Evolutionary conservation across 2,888 invertebrate genomes (phyloP), one percentile per base, ranked within the genome.

Genomic region (Biston betularia): DNA sequence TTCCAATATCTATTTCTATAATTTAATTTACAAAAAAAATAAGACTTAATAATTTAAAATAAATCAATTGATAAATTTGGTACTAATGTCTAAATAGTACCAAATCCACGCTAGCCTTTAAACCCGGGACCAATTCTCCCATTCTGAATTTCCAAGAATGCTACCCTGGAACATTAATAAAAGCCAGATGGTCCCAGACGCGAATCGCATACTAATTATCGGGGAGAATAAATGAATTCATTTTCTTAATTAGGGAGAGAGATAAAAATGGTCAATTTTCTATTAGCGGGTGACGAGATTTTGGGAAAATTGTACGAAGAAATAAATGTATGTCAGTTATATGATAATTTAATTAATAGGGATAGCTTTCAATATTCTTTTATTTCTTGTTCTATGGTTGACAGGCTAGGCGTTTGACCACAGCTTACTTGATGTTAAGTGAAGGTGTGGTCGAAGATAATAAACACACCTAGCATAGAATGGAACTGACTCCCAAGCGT

Each of bases 201-300:
- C 75, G 79, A 68, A 82, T 79, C 85, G 89, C 86, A 90, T 89
- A 89, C 87, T 90, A 89, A 90, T 90, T 89, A 85, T 86, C 79
- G 82, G 81, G 55, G 70, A 78, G 83, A 85, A 86, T 86, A 86
- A 87, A 83, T 80, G 82, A 86, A 86, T 85, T 83, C 83, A 87
- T 87, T 86, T 80, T 79, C 71, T 75, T 85, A 85, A 86, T 86
- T 84, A 84, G 80, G 76, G 71, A 38, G 38, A 35, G 46, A 48
- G 74, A 70, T 46, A 63, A 59, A 68, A 68, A 65, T 55, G 53
- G 49, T 34, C 34, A 45, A 14, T 38, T 53, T 65, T 68, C 64
- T 61, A 54, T 68, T 68, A 68, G 54, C 59, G 9, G 15, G 9
- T 10, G 50, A 34, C 38, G 46, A 46, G 56, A 57, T 61, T 65